These are phyloP conservation scores for Scaptomyza cyrtandrae DNA, from an alignment of 2,888 invertebrate species.

Conservation along the genomic window DNA sequence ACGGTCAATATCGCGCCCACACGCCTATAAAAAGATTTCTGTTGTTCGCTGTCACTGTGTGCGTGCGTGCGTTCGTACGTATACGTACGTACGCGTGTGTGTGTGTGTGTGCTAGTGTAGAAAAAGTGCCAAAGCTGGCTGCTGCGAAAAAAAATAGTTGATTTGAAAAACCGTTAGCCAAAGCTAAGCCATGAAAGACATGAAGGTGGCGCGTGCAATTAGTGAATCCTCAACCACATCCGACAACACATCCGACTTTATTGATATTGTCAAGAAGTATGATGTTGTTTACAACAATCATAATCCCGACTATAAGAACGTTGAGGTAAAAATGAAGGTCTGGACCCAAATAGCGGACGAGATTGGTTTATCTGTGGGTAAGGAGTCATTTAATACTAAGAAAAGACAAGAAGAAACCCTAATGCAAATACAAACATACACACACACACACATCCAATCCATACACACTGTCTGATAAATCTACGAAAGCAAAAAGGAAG, in stretches of 20 bases:
- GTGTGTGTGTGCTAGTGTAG: conserved; percentile 27
- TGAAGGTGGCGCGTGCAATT: conserved; percentile 79
- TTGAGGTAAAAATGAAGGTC: conserved; percentile 83
- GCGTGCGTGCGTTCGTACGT: conserved; percentile 6
- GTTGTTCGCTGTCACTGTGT: conserved; percentile 23
- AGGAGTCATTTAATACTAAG: conserved; percentile 42
- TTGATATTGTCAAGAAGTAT: conserved; percentile 83
- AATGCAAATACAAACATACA: conserved; percentile 18
- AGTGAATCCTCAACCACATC: conserved; percentile 82
- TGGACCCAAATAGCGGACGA: conserved; percentile 83
- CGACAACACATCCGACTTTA: conserved; percentile 84
- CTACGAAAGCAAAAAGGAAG: conserved; percentile 56
- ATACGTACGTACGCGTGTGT: conserved; percentile 4
- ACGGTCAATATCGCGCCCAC: conserved; percentile 62
- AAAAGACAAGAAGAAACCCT: conserved; percentile 7
- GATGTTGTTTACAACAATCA: conserved; percentile 84
- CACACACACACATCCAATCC: conserved; percentile 4
- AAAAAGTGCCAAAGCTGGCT: conserved; percentile 8
- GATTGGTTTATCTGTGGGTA: conserved; percentile 84
- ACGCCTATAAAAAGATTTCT: conserved; percentile 64
- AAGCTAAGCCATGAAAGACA: conserved; percentile 68
- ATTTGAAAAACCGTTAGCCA: conserved; percentile 52
- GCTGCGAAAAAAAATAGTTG: conserved; percentile 10
- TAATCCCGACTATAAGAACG: conserved; percentile 84
- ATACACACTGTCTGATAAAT: conserved; percentile 8